Conservation (phyloP, 2,113 vertebrate species). For the Psettodes erumei region DNA sequence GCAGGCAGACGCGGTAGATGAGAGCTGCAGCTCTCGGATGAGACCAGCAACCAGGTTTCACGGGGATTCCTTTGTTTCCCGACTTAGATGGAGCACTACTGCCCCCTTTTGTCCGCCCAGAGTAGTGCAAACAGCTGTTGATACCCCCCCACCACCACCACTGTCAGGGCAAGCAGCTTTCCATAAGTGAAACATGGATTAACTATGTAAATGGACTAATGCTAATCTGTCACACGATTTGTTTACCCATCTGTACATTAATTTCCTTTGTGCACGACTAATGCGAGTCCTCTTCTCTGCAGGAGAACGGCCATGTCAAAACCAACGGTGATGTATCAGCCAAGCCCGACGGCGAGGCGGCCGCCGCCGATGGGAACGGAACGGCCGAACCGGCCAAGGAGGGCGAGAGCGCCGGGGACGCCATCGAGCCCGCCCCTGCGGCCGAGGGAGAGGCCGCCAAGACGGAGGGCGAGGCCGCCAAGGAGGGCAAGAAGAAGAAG, state of each 20-base stretch:
- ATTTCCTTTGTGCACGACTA: slow-evolving; percentile 19
- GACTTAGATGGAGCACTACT: slow-evolving; percentile 45
- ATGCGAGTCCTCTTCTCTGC: slow-evolving; percentile 30
- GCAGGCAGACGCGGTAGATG: slow-evolving; percentile 1
- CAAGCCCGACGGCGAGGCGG: slow-evolving; percentile 86
- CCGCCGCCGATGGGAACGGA: slow-evolving; percentile 84
- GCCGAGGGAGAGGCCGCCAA: slow-evolving; percentile 83
- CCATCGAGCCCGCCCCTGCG: slow-evolving; percentile 87
- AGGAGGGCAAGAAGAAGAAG: slow-evolving; percentile 95
- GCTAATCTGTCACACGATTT: slow-evolving; percentile 34
- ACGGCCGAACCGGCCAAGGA: slow-evolving; percentile 81
- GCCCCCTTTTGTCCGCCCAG: slow-evolving; percentile 60
- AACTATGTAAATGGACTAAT: slow-evolving; percentile 42
- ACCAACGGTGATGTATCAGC: slow-evolving; percentile 91
- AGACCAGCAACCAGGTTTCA: slow-evolving; percentile 49
- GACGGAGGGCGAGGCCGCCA: slow-evolving; percentile 81
- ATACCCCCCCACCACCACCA: background rate
- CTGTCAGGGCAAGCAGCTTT: slow-evolving; percentile 30
- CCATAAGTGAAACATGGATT: slow-evolving; percentile 41
- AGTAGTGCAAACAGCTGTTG: slow-evolving; percentile 53
- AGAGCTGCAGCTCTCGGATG: slow-evolving; percentile 33
- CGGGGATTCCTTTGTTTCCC: slow-evolving; percentile 79
- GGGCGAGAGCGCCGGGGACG: slow-evolving; percentile 81
- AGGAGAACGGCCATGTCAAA: slow-evolving; percentile 96
- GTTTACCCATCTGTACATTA: background rate